Evolutionary conservation across 2,113 vertebrate species (phyloP).

Genomic region (Pongo pygmaeus): DNA sequence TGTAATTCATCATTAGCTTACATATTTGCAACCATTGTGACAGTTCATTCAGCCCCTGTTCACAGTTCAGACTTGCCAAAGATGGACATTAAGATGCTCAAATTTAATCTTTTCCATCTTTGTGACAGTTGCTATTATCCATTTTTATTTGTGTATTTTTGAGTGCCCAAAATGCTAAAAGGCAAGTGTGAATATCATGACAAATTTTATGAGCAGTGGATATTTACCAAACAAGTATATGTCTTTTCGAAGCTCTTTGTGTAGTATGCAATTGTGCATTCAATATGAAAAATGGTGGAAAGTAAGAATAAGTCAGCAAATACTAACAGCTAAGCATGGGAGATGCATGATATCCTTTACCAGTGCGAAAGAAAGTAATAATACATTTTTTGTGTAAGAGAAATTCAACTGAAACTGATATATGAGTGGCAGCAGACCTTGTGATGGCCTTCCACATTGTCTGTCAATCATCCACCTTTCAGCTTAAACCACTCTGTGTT

Average conservation of each 20-base stretch:
- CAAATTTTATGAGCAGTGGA: background rate
- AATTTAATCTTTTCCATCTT: background rate
- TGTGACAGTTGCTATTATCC: background rate
- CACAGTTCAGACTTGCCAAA: background rate
- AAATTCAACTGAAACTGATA: background rate
- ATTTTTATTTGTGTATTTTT: background rate
- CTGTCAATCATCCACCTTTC: background rate
- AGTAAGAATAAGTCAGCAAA: background rate
- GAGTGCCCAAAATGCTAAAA: background rate
- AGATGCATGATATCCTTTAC: background rate
- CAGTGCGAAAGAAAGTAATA: background rate
- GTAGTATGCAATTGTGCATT: background rate
- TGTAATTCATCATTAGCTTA: background rate
- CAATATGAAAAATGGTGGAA: background rate
- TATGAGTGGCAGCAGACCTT: background rate
- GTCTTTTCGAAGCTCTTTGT: background rate
- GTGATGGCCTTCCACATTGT: background rate
- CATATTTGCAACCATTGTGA: background rate
- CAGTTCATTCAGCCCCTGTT: rapidly evolving
- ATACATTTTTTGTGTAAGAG: background rate
- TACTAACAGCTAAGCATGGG: background rate
- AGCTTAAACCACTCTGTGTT: background rate
- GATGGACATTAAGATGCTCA: background rate
- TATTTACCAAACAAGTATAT: background rate
- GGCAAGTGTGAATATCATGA: background rate